A percentile compares a stretch with the other conserved stretches of the same genome.
Conservation (phyloP, 1,140 invertebrate species). For the Diorhabda carinulata region DNA sequence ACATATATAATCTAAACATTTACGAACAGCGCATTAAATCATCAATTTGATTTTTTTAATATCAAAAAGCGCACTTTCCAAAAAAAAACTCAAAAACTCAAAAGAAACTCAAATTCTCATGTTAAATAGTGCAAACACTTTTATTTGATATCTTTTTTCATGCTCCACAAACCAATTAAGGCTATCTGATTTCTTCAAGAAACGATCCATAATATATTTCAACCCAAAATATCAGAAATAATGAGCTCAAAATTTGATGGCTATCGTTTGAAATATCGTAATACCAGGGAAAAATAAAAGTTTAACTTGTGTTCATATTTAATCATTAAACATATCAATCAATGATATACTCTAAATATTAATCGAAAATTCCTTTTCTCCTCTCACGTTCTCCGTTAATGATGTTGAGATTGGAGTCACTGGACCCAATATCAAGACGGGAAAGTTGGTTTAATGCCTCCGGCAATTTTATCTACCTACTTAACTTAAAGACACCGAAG, state of each 20-base stretch:
- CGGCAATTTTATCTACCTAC: constrained; percentile 22
- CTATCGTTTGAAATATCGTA: neutral
- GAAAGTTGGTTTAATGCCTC: constrained; percentile 21
- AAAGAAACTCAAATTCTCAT: too few species aligned
- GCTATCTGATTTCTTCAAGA: too few species aligned
- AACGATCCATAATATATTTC: neutral
- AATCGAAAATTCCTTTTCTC: neutral
- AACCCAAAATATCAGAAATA: neutral
- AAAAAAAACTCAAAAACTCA: too few species aligned
- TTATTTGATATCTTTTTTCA: too few species aligned
- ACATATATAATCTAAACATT: too few species aligned
- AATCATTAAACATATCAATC: neutral
- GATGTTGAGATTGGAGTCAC: constrained; percentile 19
- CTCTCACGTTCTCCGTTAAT: neutral
- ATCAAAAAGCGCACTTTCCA: too few species aligned
- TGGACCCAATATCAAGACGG: constrained; percentile 23
- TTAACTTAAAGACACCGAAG: constrained; percentile 18
- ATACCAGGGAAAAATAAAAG: neutral
- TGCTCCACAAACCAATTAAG: too few species aligned
- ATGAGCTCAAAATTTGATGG: neutral
- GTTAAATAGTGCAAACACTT: too few species aligned
- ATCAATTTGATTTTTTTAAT: too few species aligned
- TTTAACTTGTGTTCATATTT: neutral
- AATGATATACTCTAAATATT: neutral
- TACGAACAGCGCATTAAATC: too few species aligned